Evolutionary conservation across 2,888 invertebrate species (phyloP), one percentile per base, ranked within the genome.

Genomic region (Hydrotaea cyrtoneurina): DNA sequence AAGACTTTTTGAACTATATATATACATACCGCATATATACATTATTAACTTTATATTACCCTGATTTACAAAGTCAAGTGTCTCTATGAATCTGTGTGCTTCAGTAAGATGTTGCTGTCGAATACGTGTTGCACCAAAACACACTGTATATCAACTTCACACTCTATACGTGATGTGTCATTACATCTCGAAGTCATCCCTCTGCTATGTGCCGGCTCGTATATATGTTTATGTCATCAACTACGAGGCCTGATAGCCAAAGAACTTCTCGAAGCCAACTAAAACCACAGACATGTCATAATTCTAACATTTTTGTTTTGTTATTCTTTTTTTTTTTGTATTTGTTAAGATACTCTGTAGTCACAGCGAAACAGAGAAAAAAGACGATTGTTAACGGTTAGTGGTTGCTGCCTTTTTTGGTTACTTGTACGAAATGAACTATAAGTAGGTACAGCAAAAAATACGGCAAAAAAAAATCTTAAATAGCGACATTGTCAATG

Each of bases 201-300:
- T 62, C 31, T 62, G 0, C 62, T n/a, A 31, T n/a, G 62, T 31
- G 62, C n/a, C n/a, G n/a, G n/a, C n/a, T n/a, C n/a, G n/a, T n/a
- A n/a, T n/a, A n/a, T n/a, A n/a, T n/a, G n/a, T n/a, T n/a, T n/a
- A n/a, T n/a, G n/a, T n/a, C n/a, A n/a, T n/a, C n/a, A n/a, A n/a
- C n/a, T 31, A 31, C 31, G 31, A 2, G 3, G 31, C 3, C 31
- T n/a, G 31, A 31, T 10, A 10, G 39, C 39, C 39, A 3, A 39
- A 39, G 11, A 39, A 8, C 39, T 39, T 5, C 59, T 36, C 31
- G 4, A 66, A 43, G 17, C 17, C 36, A 66, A 39, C 17, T 11
- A 39, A 66, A 46, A 69, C 43, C 73, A 75, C 64, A 73, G 77
- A 82, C 85, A 85, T 82, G 81, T 76, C 84, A 85, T 79, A 82